Evolutionary conservation across 2,888 invertebrate genomes (phyloP), one percentile per base, ranked within the genome.

Genomic region (Cheilosia soror): DNA sequence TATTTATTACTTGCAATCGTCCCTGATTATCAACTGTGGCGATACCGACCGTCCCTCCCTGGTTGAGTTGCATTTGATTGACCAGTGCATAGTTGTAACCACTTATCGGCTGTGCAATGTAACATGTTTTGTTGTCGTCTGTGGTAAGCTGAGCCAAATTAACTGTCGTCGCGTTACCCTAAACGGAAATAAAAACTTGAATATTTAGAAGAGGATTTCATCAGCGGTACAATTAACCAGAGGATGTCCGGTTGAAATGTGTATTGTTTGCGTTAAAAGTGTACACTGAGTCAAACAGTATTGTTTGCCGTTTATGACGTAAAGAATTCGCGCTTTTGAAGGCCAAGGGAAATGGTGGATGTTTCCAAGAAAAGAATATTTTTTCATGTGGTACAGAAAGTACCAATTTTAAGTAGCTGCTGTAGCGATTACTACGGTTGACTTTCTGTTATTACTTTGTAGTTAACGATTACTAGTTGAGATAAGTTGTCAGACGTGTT

Each of bases 21-120:
- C 92, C 92, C 83, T 92, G 92, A 25, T 91, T 91, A 87, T 92
- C 92, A 33, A 92, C 89, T 5, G 92, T 92, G 40, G 92, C 92
- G 31, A 92, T 92, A 15, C 92, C 92, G 11, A 92, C 90, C 6
- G 92, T 91, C 11, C 94, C 94, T 89, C 94, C 94, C 71, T 94
- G 94, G 79, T 91, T 91, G 80, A 97, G 93, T 89, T 96, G 96
- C 96, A 97, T 97, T 91, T 97, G 97, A 92, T 97, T 97, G 62
- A 96, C 95, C 88, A 97, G 93, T 3, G 97, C 96, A 93, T 97
- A 97, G 90, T 97, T 97, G 71, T 92, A 92, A 60, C 95, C 95
- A 65, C 95, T 94, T 89, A 95, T 95, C 5, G 96, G 96, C 89
- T 96, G 96, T 29, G 96, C 95, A 88, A 96, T 96, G 89, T 95